Evolutionary conservation across 92 coral and sea anemone species (phyloP), one percentile per base, ranked within the genome.

Genomic region (Actinostola sp.): DNA sequence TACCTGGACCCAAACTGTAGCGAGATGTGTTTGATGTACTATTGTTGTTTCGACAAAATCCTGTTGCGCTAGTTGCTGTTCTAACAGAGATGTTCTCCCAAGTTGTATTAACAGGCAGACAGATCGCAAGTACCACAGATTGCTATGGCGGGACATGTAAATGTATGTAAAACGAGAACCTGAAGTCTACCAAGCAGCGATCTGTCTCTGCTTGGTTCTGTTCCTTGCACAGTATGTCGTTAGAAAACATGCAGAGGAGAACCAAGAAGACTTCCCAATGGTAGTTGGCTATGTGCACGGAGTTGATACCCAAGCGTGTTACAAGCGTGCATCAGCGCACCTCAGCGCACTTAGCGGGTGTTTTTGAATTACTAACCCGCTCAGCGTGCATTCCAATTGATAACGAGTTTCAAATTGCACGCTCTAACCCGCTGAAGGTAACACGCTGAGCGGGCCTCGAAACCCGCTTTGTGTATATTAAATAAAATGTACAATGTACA

Each of bases 81-180:
- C 54, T 85, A 28, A 66, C 73, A 8, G 85, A 76, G 24, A 84
- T 84, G 84, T 84, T 78, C 26, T 63, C 82, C 25, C 91, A 70
- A 39, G 86, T 73, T 30, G 60, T 41, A 15, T 70, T 80, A 15
- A 62, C 70, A 17, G 80, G n/a, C n/a, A 80, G 56, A 13, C 75
- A 60, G 90, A 75, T 71, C 71, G 86, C 11, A 61, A 75, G 26
- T 74, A 67, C 54, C 86, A 86, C 42, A 61, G 78, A 2, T 81
- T 86, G 73, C 67, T 86, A 67, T 86, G 84, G 87, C 46, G 87
- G 36, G 81, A 78, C 16, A 48, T 76, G 41, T 87, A 80, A 3
- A 36, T 58, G 11, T n/a, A n/a, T n/a, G n/a, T n/a, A n/a, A 33
- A 73, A 0, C 69, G 36, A 44, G 24, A 62, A 7, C 68, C 77